Percentiles rank a stretch among this genome's conserved stretches.
Evolutionary conservation across 2,113 vertebrate genomes (phyloP).

Genomic region (Emydocephalus ijimae): DNA sequence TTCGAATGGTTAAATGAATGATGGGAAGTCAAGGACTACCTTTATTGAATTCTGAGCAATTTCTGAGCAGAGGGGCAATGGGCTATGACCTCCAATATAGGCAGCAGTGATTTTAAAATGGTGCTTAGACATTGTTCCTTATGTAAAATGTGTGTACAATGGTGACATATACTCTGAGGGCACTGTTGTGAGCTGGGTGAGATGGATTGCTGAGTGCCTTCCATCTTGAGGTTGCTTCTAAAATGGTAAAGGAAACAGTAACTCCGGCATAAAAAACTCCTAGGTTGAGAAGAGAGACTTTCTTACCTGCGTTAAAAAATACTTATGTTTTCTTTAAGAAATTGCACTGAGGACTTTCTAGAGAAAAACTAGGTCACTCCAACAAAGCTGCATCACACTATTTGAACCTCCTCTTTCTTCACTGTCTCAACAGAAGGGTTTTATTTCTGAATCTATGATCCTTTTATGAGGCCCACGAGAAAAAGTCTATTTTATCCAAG

Average conservation of each 20-base stretch:
- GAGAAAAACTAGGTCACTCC: conserved; percentile 20
- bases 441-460: conserved; percentile 21
- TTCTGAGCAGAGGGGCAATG: neutral
- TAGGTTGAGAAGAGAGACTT: neutral
- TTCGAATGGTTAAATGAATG: neutral
- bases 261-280: neutral
- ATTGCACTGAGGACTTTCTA: neutral
- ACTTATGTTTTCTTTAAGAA: neutral
- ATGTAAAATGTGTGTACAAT: neutral
- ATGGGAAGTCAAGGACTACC: neutral
- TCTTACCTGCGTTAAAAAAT: neutral
- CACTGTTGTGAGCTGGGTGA: neutral
- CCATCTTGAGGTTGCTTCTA: neutral
- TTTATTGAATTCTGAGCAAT: no score
- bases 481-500: conserved; percentile 18
- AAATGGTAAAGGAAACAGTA: neutral
- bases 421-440: conserved; percentile 13
- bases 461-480: neutral
- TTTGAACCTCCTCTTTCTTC: conserved; percentile 8
- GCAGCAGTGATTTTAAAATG: neutral
- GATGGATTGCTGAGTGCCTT: neutral
- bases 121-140: neutral
- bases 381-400: neutral
- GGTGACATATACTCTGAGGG: neutral
- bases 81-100: neutral